Conservation (phyloP, 2,113 vertebrate species). For the Amazona guildingii region DNA sequence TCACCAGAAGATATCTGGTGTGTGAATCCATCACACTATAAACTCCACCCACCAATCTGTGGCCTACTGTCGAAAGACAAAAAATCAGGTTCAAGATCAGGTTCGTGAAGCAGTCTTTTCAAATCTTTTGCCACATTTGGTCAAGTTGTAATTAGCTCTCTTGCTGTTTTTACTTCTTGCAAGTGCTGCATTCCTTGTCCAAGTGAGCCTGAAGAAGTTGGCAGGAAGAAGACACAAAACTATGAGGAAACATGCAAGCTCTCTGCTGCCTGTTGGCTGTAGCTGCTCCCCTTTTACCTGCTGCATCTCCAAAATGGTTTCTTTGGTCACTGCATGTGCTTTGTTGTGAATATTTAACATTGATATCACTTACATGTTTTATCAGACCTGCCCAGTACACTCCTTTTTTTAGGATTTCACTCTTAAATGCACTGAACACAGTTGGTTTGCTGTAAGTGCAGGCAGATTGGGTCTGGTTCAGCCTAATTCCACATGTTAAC, state of each 20-base stretch:
- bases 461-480: background rate
- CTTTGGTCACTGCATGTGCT: background rate
- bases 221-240: background rate
- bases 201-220: background rate
- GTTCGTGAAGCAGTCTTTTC: background rate
- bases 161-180: background rate
- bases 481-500: background rate
- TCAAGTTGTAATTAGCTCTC: background rate
- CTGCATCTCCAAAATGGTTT: background rate
- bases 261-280: background rate
- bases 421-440: background rate
- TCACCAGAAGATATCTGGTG: background rate
- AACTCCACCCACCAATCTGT: background rate
- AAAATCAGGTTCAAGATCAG: background rate
- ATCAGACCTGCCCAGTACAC: background rate
- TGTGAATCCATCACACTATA: background rate
- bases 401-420: background rate
- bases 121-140: background rate
- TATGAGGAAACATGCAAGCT: background rate
- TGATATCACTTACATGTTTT: background rate
- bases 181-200: background rate
- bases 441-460: background rate
- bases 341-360: background rate
- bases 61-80: background rate
- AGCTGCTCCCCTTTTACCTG: background rate